Evolutionary conservation across 1,140 invertebrate species (phyloP).

Genomic region (Drosophila yakuba): DNA sequence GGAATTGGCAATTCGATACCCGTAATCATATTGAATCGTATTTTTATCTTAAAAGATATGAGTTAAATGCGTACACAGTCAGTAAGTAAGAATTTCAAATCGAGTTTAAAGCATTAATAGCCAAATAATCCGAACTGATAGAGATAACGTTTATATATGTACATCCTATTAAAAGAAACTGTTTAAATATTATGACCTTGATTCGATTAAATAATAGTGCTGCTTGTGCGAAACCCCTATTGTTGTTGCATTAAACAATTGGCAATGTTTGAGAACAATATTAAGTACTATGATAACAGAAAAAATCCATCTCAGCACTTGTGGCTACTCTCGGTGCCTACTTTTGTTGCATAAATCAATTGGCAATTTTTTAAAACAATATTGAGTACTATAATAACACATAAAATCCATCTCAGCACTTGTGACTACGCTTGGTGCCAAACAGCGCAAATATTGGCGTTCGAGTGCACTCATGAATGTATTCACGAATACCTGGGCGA

Average conservation of each 20-base stretch:
- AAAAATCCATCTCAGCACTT: conserved; percentile 2
- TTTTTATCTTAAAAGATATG: no score
- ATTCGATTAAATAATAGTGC: not conserved
- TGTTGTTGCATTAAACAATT: conserved; percentile 5
- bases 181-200: not conserved
- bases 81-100: no score
- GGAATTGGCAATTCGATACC: no score
- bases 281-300: conserved; percentile 9
- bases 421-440: not conserved
- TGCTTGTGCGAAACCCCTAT: not conserved
- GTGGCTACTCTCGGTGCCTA: not conserved
- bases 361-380: conserved; percentile 11
- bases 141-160: no score
- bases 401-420: conserved; percentile 3
- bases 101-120: no score
- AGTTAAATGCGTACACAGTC: no score
- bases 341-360: conserved; percentile 4
- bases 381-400: conserved; percentile 10
- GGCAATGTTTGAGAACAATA: conserved; percentile 5
- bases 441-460: conserved; percentile 20
- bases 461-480: conserved; percentile 40
- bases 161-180: no score
- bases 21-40: no score
- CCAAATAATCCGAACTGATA: no score
- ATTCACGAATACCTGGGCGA: conserved; percentile 26